Percentiles rank a stretch among this genome's conserved stretches.
These are phyloP conservation scores for Neostethus bicornis DNA, from an alignment of 2,797 vertebrate genomes.

Conservation along the genomic window DNA sequence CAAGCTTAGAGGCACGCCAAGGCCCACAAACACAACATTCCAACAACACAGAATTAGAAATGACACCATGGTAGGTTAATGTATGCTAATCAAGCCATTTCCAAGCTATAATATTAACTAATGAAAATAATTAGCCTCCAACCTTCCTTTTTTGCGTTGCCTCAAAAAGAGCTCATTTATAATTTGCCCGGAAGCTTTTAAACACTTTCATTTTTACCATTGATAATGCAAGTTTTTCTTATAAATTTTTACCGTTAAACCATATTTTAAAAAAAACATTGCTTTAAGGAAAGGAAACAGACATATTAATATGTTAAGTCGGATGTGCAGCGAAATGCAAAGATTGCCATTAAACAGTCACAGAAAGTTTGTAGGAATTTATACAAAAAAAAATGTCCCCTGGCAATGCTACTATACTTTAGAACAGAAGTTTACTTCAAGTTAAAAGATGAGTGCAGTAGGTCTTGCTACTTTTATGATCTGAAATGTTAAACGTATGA, in stretches of 20 bases:
- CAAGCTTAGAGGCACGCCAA: neutral
- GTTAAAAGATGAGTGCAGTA: too few relatives aligned
- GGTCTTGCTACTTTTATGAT: too few relatives aligned
- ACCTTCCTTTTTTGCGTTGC: neutral
- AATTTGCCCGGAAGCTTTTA: neutral
- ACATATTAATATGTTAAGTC: too few relatives aligned
- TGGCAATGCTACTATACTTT: too few relatives aligned
- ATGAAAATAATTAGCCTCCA: neutral
- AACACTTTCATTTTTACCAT: too few relatives aligned
- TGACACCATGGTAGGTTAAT: neutral
- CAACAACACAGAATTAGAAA: neutral
- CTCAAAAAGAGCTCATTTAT: neutral
- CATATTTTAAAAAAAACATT: neutral
- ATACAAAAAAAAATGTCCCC: too few relatives aligned
- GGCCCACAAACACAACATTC: neutral
- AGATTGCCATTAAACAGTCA: too few relatives aligned
- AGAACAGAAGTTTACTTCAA: too few relatives aligned
- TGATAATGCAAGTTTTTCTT: neutral
- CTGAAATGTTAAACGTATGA: too few relatives aligned
- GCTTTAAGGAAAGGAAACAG: neutral
- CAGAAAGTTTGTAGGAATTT: too few relatives aligned
- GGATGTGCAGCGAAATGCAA: too few relatives aligned
- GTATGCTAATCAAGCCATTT: neutral
- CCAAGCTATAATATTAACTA: neutral
- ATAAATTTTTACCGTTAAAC: neutral